Evolutionary conservation across 1,140 invertebrate genomes (phyloP).

Genomic region (Melanaphis sacchari): DNA sequence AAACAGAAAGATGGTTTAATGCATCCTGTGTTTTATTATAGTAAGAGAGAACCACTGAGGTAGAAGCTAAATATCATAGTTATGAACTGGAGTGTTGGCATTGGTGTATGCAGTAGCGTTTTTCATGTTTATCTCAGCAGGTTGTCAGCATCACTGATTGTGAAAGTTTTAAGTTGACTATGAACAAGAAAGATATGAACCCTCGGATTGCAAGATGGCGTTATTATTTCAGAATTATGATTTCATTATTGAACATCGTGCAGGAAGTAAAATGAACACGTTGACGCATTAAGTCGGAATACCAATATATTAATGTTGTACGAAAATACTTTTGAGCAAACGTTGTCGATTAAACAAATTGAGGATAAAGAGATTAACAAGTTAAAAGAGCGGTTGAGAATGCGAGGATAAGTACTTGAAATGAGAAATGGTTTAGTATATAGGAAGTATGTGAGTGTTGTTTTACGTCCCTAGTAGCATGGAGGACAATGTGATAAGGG

Average conservation of each 20-base stretch:
- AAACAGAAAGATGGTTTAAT: background rate
- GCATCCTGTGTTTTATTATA: slow-evolving; percentile 41
- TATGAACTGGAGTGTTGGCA: slow-evolving; percentile 32
- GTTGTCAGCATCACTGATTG: slow-evolving; percentile 46
- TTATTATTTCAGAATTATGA: slow-evolving; percentile 37
- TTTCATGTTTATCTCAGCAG: slow-evolving; percentile 42
- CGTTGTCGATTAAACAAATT: background rate
- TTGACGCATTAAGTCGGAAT: background rate
- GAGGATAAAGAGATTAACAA: background rate
- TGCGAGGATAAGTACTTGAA: background rate
- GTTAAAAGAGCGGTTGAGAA: background rate
- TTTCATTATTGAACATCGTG: slow-evolving; percentile 38
- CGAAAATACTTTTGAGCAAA: slow-evolving; percentile 37
- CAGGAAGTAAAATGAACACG: slow-evolving; percentile 27
- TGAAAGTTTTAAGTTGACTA: slow-evolving; percentile 11
- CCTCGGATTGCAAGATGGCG: background rate
- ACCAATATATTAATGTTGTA: background rate
- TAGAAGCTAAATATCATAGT: slow-evolving; percentile 10
- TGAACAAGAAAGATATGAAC: background rate
- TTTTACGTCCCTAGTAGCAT: slow-evolving; percentile 21
- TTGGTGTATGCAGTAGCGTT: background rate
- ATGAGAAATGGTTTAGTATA: slow-evolving; percentile 11
- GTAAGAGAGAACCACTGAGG: background rate
- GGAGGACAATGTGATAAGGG: slow-evolving; percentile 18
- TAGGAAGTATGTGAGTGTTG: background rate